A percentile compares a stretch with the other conserved stretches of the same genome.
phyloP scores from a whole-genome alignment of 2,888 invertebrate genomes.

The Cynaeus angustus region DNA sequence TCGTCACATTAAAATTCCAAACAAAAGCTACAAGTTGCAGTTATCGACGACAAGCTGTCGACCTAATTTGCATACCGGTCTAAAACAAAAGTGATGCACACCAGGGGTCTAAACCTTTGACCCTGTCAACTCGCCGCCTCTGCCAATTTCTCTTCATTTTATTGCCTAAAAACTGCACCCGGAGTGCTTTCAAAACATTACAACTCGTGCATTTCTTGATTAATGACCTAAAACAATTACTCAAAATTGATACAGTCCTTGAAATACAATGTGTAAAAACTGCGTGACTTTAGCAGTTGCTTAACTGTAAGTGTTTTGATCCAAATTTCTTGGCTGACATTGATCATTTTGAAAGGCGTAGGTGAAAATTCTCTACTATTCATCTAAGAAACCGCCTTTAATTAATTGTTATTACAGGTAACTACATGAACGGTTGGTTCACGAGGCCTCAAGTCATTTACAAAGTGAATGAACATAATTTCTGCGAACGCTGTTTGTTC shows the following conservation, averaged over 20 bases:
- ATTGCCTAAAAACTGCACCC: conserved; percentile 2
- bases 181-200: conserved; percentile 13
- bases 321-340: conserved; percentile 19
- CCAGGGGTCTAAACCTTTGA: conserved; percentile 2
- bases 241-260: conserved; percentile 12
- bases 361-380: conserved; percentile 4
- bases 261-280: conserved; percentile 8
- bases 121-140: conserved; percentile 7
- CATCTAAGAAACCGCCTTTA: background rate
- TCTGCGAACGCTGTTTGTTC: background rate
- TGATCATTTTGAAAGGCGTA: conserved; percentile 24
- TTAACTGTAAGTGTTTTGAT: conserved; percentile 19
- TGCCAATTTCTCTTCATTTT: conserved; percentile 22
- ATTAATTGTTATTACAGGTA: conserved; percentile 4
- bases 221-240: conserved; percentile 29
- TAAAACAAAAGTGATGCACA: background rate
- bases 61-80: background rate
- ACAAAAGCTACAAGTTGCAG: too few relatives aligned
- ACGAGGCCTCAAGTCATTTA: background rate
- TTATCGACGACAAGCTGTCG: background rate
- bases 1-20: too few relatives aligned
- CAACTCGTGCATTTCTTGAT: conserved; percentile 10
- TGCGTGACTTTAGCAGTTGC: conserved; percentile 20
- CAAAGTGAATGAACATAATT: conserved; percentile 1
- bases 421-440: background rate